Base-by-base conservation (phyloP, 2,113 vertebrate species). In the Nibea coibor region DNA sequence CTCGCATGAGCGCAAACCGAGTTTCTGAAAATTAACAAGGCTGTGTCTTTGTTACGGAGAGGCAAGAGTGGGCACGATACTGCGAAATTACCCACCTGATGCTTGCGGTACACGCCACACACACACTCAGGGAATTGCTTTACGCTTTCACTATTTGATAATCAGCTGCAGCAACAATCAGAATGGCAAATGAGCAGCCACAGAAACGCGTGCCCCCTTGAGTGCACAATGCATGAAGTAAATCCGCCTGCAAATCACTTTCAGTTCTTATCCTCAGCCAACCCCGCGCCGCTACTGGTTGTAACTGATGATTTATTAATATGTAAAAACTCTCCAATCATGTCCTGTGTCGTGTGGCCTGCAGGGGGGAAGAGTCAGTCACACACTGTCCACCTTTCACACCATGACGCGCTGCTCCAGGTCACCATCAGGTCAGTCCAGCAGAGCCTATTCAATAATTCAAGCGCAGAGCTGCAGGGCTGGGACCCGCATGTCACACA, bases 371-470 rank as follows among this genome's bases (percentile, higher is more conserved):
- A 14, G 63, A 72, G 68, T 83, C 63, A 62, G 80, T 85, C 67
- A 10, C 72, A 54, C 64, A 63, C 43, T 15, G 20, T 71, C 53
- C 74, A 80, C 78, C 73, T 84, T 47, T 84, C 59, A 70, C 51
- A 58, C 65, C 48, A 51, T 67, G 62, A 63, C 17, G 2, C 39
- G 24, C 24, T 26, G 67, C 80, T 81, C 17, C 10, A 2, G 85
- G 85, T 89, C 84, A 56, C 42, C 26, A 22, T 65, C 79, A 61
- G 89, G 87, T 89, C 85, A 86, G n/a, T 61, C 69, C 64, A 87
- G 78, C 81, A 73, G 77, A 85, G 83, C 82, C 80, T 62, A 43
- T 51, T 92, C 72, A 87, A 91, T 90, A 90, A 89, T 92, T 90
- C 69, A 92, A 66, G 56, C 61, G 4, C 17, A n/a, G 64, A 62